Conservation (phyloP, 2,113 vertebrate genomes). For the Triplophysa siluroides region DNA sequence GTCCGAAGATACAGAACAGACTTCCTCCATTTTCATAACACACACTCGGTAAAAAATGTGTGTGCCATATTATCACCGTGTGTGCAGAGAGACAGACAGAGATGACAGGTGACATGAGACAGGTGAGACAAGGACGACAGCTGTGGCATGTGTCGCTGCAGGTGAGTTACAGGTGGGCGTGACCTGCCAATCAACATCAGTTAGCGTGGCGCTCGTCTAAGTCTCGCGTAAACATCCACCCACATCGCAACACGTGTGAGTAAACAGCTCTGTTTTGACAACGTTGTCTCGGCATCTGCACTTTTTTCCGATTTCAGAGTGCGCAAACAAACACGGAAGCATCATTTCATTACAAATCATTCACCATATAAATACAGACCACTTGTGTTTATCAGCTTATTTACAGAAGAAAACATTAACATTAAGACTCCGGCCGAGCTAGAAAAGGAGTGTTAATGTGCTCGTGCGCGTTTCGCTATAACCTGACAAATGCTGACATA, state of each 20-base stretch:
- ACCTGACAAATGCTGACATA: constrained; percentile 45
- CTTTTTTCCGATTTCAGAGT: constrained; percentile 1
- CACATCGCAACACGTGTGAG: not conserved
- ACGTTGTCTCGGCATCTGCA: not conserved
- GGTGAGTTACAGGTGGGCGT: constrained; percentile 37
- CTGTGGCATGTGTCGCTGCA: constrained; percentile 41
- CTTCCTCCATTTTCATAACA: constrained; percentile 26
- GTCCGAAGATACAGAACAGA: constrained; percentile 24
- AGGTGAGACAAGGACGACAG: constrained; percentile 40
- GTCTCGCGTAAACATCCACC: constrained; percentile 16
- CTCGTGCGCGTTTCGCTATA: constrained; percentile 18
- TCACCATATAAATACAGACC: not conserved
- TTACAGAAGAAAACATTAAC: not conserved
- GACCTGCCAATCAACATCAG: constrained; percentile 48
- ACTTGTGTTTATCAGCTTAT: not conserved
- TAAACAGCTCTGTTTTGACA: constrained; percentile 34
- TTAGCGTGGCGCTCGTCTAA: not conserved
- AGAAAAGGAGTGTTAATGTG: constrained; percentile 24
- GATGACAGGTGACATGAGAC: constrained; percentile 36
- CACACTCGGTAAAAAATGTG: not conserved
- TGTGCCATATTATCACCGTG: constrained; percentile 16
- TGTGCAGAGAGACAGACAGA: constrained; percentile 22
- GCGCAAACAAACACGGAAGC: constrained; percentile 15
- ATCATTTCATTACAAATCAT: not conserved
- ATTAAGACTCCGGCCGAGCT: constrained; percentile 25